Conservation (phyloP, 2,113 vertebrate species). For the Neogobius melanostomus region DNA sequence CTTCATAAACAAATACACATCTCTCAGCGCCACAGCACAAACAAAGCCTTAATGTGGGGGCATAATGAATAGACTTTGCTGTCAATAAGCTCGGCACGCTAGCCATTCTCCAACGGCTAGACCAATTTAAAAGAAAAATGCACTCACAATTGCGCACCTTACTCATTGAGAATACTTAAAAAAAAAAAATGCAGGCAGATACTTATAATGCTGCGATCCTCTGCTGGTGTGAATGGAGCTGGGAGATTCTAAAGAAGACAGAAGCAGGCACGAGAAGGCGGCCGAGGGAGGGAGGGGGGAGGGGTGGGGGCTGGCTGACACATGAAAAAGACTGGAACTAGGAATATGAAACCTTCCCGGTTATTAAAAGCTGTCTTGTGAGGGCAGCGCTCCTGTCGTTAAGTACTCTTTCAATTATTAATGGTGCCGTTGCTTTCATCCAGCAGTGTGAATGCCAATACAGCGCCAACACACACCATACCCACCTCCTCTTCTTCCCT, state of each 20-base stretch:
- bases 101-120: constrained; percentile 41
- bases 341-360: constrained; percentile 63
- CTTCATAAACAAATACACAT: constrained; percentile 72
- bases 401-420: constrained; percentile 75
- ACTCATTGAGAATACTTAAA: constrained; percentile 26
- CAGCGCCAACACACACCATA: constrained; percentile 32
- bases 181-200: constrained; percentile 53
- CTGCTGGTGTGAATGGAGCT: constrained; percentile 50
- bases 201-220: constrained; percentile 43
- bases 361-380: constrained; percentile 68
- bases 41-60: constrained; percentile 42
- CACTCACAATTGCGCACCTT: constrained; percentile 36
- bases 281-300: background rate
- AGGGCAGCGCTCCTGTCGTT: constrained; percentile 64
- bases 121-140: constrained; percentile 40
- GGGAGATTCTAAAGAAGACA: constrained; percentile 38
- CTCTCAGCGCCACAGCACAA: constrained; percentile 58
- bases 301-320: constrained; percentile 4
- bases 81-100: constrained; percentile 39
- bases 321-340: constrained; percentile 47
- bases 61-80: constrained; percentile 53
- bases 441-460: constrained; percentile 36
- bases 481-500: constrained; percentile 15
- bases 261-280: constrained; percentile 19
- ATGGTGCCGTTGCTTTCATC: constrained; percentile 60